phyloP scores from a whole-genome alignment of 2,888 invertebrate genomes.

The Nomada lathburiana region DNA sequence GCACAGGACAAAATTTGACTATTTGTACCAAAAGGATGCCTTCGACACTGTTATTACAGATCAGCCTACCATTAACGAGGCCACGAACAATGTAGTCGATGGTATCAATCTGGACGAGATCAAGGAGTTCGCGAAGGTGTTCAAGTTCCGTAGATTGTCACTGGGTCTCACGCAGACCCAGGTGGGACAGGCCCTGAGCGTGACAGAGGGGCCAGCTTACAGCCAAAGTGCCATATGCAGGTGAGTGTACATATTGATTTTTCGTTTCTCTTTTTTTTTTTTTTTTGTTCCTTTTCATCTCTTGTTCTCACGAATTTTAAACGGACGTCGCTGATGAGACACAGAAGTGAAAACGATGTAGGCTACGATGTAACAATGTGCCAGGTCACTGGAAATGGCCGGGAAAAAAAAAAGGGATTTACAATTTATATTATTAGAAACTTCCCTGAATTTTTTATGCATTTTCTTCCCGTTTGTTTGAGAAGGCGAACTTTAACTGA shows the following conservation, averaged over 20 bases:
- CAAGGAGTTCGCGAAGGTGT: constrained; percentile 99
- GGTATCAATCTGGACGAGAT: constrained; percentile 99
- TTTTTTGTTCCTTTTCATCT: neutral
- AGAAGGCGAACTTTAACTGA: constrained; percentile 13
- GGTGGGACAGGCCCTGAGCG: constrained; percentile 98
- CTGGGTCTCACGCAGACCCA: constrained; percentile 98
- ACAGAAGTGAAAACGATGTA: constrained; percentile 32
- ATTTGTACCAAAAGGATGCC: constrained; percentile 6
- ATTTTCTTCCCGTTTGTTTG: neutral
- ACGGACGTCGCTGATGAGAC: constrained; percentile 65
- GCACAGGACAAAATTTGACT: neutral
- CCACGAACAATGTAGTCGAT: constrained; percentile 97
- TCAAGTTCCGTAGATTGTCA: constrained; percentile 96
- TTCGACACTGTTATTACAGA: constrained; percentile 86
- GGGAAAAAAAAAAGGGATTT: constrained; percentile 28
- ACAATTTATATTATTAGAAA: constrained; percentile 10
- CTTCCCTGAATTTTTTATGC: neutral
- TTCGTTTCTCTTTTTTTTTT: constrained; percentile 24
- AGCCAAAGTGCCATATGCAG: constrained; percentile 99
- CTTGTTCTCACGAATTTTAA: constrained; percentile 30
- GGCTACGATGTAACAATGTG: constrained; percentile 70
- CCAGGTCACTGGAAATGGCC: constrained; percentile 83
- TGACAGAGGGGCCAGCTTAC: constrained; percentile 98
- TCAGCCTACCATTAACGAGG: constrained; percentile 97
- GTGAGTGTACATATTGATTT: constrained; percentile 86